phyloP scores from a whole-genome alignment of 2,113 vertebrate species.

The Bathybates hornii region DNA sequence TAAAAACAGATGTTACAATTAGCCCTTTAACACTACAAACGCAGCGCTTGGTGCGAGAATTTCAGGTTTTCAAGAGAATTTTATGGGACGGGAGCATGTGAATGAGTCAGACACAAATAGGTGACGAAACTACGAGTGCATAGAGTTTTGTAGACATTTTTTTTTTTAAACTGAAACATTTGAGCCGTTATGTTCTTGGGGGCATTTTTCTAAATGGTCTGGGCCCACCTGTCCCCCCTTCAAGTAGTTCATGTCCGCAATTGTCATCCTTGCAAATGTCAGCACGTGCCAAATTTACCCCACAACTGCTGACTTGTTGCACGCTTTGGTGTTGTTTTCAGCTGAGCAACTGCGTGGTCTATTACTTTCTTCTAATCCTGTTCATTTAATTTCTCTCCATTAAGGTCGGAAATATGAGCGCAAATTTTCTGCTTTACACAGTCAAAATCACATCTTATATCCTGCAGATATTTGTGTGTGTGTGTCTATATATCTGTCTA shows the following conservation, averaged over 20 bases:
- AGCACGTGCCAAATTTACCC: neutral
- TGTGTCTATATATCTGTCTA: too few relatives aligned
- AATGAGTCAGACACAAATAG: neutral
- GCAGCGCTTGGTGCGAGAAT: neutral
- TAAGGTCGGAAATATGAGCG: neutral
- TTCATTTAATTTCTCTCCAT: neutral
- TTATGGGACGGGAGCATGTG: neutral
- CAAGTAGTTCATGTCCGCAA: rapidly evolving
- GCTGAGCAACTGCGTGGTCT: neutral
- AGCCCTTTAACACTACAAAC: neutral
- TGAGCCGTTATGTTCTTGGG: neutral
- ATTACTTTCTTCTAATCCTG: neutral
- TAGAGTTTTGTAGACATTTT: neutral
- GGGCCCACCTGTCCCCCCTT: rapidly evolving
- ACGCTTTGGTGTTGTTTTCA: neutral
- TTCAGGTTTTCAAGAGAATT: neutral
- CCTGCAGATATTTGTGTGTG: neutral
- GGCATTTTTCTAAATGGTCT: neutral
- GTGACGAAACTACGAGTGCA: rapidly evolving
- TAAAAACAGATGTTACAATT: neutral
- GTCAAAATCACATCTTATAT: neutral
- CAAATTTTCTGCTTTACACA: neutral
- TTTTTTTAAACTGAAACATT: neutral
- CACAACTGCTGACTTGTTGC: neutral
- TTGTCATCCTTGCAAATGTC: neutral